phyloP scores from a whole-genome alignment of 2,888 invertebrate genomes.

The Rhimphoctona megacephalus region DNA sequence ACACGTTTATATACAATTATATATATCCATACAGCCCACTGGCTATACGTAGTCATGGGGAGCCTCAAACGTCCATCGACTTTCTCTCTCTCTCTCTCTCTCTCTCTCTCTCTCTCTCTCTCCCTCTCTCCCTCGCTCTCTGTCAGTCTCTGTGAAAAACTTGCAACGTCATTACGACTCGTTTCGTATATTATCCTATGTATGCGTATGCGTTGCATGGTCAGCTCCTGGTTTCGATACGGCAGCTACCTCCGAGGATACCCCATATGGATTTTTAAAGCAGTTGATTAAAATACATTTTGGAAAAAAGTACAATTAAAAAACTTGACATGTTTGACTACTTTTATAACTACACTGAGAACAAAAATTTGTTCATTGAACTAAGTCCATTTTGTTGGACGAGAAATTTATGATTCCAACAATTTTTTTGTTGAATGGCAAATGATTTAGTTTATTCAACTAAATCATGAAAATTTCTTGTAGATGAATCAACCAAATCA shows the following conservation, averaged over 20 bases:
- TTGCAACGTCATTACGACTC: slow-evolving; percentile 62
- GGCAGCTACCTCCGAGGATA: slow-evolving; percentile 22
- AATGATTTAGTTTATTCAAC: no score
- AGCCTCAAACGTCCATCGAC: slow-evolving; percentile 69
- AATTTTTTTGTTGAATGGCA: no score
- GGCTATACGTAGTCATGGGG: slow-evolving; percentile 53
- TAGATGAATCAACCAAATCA: no score
- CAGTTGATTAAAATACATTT: neutral
- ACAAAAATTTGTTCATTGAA: no score
- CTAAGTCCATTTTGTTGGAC: no score
- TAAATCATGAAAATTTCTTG: no score
- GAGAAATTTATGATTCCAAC: no score
- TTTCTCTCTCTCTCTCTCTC: slow-evolving; percentile 33
- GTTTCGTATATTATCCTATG: slow-evolving; percentile 44
- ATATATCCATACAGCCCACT: slow-evolving; percentile 53
- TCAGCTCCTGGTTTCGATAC: slow-evolving; percentile 57
- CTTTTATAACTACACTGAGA: neutral
- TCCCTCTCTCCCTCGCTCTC: slow-evolving; percentile 30
- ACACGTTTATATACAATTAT: slow-evolving; percentile 45
- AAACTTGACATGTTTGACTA: neutral
- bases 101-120: slow-evolving; percentile 30
- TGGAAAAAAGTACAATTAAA: neutral
- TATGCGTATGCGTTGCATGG: slow-evolving; percentile 38
- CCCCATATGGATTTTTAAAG: neutral
- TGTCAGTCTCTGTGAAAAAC: slow-evolving; percentile 55